phyloP scores from a whole-genome alignment of 2,888 invertebrate genomes.

The Drosophila yooni region DNA sequence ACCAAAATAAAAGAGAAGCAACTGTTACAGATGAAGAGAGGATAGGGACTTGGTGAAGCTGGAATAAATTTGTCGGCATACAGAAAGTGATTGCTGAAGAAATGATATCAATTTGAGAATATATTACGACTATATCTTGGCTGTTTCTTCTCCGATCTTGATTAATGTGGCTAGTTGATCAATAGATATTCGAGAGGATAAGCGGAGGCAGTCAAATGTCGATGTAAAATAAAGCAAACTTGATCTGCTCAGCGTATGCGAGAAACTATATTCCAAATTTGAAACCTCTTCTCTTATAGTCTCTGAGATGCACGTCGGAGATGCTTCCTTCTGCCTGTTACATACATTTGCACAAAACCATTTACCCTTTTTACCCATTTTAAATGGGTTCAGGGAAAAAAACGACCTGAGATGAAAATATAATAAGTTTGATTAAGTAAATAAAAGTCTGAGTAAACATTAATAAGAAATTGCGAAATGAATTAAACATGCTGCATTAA shows the following conservation, averaged over 20 bases:
- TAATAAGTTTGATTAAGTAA: background rate
- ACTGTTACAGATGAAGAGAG: slow-evolving; percentile 4
- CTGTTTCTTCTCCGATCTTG: too few species aligned
- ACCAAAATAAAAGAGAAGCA: slow-evolving; percentile 3
- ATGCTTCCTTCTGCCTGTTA: background rate
- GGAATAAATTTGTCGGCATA: background rate
- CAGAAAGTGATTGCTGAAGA: too few species aligned
- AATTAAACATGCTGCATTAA: slow-evolving; percentile 1
- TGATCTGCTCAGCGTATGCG: background rate
- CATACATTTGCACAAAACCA: background rate
- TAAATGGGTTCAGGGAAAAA: background rate
- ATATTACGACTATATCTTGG: too few species aligned
- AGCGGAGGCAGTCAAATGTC: background rate
- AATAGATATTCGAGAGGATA: background rate
- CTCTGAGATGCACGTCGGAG: too few species aligned
- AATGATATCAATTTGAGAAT: too few species aligned
- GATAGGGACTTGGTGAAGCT: background rate
- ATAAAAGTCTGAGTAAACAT: background rate
- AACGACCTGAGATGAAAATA: background rate
- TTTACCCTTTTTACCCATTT: background rate
- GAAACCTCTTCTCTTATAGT: background rate
- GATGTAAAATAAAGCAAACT: background rate
- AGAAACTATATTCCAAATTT: background rate
- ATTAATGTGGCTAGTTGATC: too few species aligned
- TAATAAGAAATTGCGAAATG: slow-evolving; percentile 1